Conservation (phyloP, 2,113 vertebrate species). For the Python bivittatus region DNA sequence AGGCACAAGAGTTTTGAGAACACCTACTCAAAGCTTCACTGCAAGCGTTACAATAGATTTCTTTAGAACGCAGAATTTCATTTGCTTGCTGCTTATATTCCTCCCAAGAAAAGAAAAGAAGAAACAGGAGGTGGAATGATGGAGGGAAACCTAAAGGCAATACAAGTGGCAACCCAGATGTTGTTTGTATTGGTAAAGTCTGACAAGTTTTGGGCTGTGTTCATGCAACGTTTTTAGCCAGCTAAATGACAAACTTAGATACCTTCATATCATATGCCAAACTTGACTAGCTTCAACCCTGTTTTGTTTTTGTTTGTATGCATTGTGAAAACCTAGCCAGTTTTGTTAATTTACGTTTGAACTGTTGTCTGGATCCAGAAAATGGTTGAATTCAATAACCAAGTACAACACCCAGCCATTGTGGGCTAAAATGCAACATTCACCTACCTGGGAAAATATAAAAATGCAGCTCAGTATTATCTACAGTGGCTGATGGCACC, state of each 20-base stretch:
- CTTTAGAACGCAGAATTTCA: conserved; percentile 58
- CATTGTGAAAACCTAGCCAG: not conserved
- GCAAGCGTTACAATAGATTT: conserved; percentile 52
- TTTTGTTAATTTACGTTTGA: not conserved
- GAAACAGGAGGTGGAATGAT: conserved; percentile 21
- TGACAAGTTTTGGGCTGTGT: not conserved
- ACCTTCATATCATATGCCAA: not conserved
- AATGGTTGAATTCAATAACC: not conserved
- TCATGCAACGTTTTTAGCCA: not conserved
- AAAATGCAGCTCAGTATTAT: not conserved
- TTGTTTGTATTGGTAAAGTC: not conserved
- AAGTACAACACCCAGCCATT: not conserved
- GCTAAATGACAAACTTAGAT: not conserved
- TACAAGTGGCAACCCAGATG: not conserved
- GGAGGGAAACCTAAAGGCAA: conserved; percentile 11
- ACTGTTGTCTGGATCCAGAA: not conserved
- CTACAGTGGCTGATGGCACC: not conserved
- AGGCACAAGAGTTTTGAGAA: conserved; percentile 58
- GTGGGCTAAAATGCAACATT: not conserved
- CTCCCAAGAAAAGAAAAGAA: conserved; percentile 59
- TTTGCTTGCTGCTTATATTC: conserved; percentile 45
- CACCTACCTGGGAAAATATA: not conserved
- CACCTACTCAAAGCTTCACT: not conserved
- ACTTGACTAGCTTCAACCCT: not conserved
- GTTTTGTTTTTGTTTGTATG: not conserved